phyloP scores from a whole-genome alignment of 2,888 invertebrate species.

The Melinaea marsaeus region DNA sequence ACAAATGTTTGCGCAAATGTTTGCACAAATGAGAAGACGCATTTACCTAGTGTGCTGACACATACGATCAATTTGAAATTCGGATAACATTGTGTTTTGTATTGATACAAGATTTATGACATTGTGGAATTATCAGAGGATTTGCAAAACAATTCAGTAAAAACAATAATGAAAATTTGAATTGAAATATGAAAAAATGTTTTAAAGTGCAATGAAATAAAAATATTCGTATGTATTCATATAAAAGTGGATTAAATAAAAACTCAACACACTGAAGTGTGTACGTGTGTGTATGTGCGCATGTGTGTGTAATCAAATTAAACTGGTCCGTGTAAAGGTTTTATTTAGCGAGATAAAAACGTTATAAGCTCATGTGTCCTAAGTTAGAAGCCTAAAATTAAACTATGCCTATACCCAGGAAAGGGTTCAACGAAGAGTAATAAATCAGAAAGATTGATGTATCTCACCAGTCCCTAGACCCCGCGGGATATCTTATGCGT shows the following conservation, averaged over 20 bases:
- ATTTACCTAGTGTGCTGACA: constrained; percentile 19
- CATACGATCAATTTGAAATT: constrained; percentile 16
- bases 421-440: constrained; percentile 30
- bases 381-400: constrained; percentile 28
- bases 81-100: constrained; percentile 9
- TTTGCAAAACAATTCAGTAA: background rate
- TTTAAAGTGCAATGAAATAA: too few relatives aligned
- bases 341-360: constrained; percentile 21
- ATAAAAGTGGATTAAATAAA: too few relatives aligned
- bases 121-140: background rate
- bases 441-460: constrained; percentile 38
- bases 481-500: constrained; percentile 30
- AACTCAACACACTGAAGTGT: too few relatives aligned
- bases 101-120: constrained; percentile 2
- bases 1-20: constrained; percentile 19
- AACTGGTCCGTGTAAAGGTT: background rate
- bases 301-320: too few relatives aligned
- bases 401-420: constrained; percentile 26
- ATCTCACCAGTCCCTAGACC: constrained; percentile 27
- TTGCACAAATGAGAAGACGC: constrained; percentile 19
- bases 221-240: too few relatives aligned
- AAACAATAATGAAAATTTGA: background rate
- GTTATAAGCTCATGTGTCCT: constrained; percentile 27
- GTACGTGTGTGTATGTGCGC: too few relatives aligned
- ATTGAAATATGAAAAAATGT: background rate